Conservation (phyloP, 2,888 invertebrate species). For the Cordilura impudica region DNA sequence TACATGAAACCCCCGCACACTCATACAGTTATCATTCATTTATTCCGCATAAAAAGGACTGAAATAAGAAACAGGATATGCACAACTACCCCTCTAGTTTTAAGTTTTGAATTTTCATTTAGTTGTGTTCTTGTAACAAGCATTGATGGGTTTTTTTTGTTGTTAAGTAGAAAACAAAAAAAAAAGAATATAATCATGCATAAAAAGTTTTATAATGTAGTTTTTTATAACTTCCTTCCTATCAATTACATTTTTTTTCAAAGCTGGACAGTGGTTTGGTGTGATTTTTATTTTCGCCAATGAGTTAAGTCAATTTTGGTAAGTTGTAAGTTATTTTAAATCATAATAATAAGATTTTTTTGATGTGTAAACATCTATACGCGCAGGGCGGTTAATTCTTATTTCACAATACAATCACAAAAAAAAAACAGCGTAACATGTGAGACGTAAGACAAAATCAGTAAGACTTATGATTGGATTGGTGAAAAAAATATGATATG, state of each 20-base stretch:
- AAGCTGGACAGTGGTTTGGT: slow-evolving; percentile 40
- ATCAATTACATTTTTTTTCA: slow-evolving; percentile 57
- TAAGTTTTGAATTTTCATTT: slow-evolving; percentile 34
- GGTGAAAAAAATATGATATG: too few relatives aligned
- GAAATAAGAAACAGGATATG: slow-evolving; percentile 52
- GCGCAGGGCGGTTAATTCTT: too few relatives aligned
- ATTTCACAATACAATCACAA: too few relatives aligned
- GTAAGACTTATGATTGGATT: too few relatives aligned
- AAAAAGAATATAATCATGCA: slow-evolving; percentile 39
- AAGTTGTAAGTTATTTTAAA: too few relatives aligned
- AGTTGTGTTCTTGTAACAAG: slow-evolving; percentile 19
- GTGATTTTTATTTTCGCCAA: too few relatives aligned
- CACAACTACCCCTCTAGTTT: slow-evolving; percentile 56
- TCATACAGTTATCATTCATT: slow-evolving; percentile 7
- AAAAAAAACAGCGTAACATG: too few relatives aligned
- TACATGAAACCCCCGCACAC: slow-evolving; percentile 11
- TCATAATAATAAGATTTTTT: too few relatives aligned
- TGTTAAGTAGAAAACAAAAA: background rate
- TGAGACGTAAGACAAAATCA: too few relatives aligned
- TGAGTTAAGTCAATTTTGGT: too few relatives aligned
- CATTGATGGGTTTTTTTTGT: slow-evolving; percentile 47
- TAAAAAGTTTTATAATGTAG: slow-evolving; percentile 61
- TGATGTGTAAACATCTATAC: too few relatives aligned
- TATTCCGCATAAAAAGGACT: slow-evolving; percentile 22
- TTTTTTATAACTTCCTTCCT: slow-evolving; percentile 62